phyloP scores from a whole-genome alignment of 2,113 vertebrate genomes.

The Irena cyanogastra region DNA sequence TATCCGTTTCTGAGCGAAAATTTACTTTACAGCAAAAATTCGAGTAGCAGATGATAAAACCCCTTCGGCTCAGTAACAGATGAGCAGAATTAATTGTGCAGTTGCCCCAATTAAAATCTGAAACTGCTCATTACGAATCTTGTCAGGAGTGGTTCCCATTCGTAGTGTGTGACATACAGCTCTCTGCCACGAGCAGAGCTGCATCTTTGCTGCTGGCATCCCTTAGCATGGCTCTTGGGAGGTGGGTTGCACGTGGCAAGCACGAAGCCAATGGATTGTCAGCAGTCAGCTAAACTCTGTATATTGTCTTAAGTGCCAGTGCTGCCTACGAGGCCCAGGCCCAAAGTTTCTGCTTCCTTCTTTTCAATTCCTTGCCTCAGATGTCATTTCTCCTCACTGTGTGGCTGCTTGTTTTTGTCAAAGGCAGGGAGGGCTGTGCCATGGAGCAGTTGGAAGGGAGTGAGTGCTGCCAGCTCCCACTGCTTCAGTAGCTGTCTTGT shows the following conservation, averaged over 20 bases:
- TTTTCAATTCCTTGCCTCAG: neutral
- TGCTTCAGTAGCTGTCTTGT: neutral
- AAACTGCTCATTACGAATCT: neutral
- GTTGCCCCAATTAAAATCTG: neutral
- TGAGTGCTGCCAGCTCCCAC: neutral
- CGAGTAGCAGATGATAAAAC: slow-evolving; percentile 13
- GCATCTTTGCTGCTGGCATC: neutral
- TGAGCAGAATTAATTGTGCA: neutral
- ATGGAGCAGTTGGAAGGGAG: neutral
- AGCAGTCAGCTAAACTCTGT: neutral
- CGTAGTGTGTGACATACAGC: neutral
- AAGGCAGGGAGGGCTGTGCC: neutral
- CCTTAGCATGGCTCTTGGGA: neutral
- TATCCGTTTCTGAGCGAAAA: neutral
- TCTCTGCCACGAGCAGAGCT: neutral
- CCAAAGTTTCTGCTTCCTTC: neutral
- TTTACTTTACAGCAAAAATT: neutral
- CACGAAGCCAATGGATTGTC: neutral
- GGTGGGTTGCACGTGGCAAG: neutral
- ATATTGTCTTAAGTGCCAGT: neutral
- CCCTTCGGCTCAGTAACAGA: neutral
- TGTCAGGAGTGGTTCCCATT: neutral
- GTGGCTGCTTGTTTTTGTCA: neutral
- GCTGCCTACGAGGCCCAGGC: neutral
- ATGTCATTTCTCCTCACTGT: neutral